Evolutionary conservation across 2,113 vertebrate species (phyloP).

Genomic region (Muntiacus reevesi): DNA sequence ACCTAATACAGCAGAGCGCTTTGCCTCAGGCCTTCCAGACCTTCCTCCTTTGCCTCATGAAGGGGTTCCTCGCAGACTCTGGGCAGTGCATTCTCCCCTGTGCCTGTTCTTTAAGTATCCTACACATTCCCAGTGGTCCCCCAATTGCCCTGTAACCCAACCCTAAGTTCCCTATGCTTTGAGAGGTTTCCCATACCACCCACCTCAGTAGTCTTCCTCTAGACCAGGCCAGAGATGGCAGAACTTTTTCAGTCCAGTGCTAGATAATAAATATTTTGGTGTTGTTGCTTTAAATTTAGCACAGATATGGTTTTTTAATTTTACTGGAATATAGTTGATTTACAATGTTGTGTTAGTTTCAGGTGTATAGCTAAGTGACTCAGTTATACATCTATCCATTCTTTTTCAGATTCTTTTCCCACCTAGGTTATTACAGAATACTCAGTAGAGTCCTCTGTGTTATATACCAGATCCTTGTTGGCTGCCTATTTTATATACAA

Average conservation of each 20-base stretch:
- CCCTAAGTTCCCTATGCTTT: background rate
- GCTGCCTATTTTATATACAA: background rate
- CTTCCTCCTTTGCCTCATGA: background rate
- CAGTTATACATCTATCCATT: background rate
- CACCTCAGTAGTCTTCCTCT: background rate
- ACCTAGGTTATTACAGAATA: background rate
- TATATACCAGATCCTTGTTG: background rate
- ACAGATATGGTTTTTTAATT: background rate
- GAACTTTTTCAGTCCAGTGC: background rate
- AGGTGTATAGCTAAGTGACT: background rate
- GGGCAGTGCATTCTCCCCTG: fast-evolving
- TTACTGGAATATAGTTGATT: background rate
- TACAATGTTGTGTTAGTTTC: background rate
- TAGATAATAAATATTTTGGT: background rate
- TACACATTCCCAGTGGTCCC: background rate
- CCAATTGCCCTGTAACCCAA: background rate
- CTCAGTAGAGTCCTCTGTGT: background rate
- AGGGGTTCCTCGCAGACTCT: background rate
- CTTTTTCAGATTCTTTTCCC: background rate
- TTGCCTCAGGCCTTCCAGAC: background rate
- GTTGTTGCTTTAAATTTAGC: background rate
- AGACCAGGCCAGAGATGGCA: background rate
- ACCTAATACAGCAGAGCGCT: background rate
- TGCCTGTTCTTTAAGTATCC: background rate
- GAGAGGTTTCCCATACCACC: background rate